Conservation (phyloP, 1,140 invertebrate species). For the Drosophila ogumai region DNA sequence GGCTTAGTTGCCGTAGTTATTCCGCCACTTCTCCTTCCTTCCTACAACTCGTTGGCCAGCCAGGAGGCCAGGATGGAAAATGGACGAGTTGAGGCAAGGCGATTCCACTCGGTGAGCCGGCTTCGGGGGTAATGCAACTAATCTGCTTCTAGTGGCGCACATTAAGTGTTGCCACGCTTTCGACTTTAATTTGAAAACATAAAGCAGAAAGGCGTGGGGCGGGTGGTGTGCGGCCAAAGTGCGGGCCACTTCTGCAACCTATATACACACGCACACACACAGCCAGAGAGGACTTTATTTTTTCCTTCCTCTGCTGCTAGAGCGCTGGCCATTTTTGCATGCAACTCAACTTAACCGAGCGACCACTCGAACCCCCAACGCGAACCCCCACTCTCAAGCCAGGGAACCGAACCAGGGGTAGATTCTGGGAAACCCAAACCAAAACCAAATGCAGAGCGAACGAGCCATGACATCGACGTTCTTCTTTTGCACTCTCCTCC, state of each 20-base stretch:
- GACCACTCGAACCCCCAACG: constrained; percentile 54
- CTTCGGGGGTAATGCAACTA: constrained; percentile 70
- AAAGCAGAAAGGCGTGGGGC: constrained; percentile 54
- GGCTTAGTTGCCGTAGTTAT: constrained; percentile 15
- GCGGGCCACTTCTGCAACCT: constrained; percentile 58
- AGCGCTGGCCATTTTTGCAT: constrained; percentile 62
- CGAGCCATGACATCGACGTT: constrained; percentile 41
- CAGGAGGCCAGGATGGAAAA: constrained; percentile 6
- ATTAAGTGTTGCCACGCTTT: constrained; percentile 83
- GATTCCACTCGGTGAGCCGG: constrained; percentile 21
- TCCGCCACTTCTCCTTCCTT: background rate
- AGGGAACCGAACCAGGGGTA: background rate
- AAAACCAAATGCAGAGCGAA: constrained; percentile 37
- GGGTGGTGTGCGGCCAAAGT: constrained; percentile 47
- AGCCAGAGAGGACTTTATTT: constrained; percentile 13
- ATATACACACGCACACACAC: constrained; percentile 14
- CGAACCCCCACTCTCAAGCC: constrained; percentile 12
- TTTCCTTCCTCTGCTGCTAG: constrained; percentile 20
- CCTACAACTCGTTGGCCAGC: background rate
- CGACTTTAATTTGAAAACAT: constrained; percentile 83
- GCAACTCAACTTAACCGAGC: constrained; percentile 64
- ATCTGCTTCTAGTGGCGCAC: constrained; percentile 82
- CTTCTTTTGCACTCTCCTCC: background rate
- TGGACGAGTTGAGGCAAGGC: constrained; percentile 26
- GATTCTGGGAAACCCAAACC: constrained; percentile 22